phyloP scores from a whole-genome alignment of 2,888 invertebrate species.

The Pachymerium ferrugineum region DNA sequence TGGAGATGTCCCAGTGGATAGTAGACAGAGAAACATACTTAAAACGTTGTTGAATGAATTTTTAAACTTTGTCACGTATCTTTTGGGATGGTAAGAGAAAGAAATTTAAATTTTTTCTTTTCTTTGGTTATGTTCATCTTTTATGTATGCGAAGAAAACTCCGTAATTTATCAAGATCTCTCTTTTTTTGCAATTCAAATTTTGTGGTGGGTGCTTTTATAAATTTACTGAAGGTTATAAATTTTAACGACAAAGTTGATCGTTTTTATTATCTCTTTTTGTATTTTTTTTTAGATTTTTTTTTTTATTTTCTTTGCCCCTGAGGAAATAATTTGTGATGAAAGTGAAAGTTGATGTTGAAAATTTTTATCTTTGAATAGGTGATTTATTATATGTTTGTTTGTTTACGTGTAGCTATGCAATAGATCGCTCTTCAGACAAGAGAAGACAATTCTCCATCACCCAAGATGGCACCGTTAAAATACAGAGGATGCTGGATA shows the following conservation, averaged over 20 bases:
- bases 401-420: constrained; percentile 55
- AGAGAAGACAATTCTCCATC: constrained; percentile 88
- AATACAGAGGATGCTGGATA: constrained; percentile 83
- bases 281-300: not conserved
- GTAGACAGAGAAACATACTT: not conserved
- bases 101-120: not conserved
- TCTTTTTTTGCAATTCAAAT: not conserved
- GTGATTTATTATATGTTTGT: not conserved
- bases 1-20: not conserved
- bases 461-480: constrained; percentile 92
- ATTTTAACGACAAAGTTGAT: not conserved
- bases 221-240: constrained; percentile 3
- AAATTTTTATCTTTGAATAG: not conserved
- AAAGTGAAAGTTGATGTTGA: too few species aligned
- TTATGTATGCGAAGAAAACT: constrained; percentile 20
- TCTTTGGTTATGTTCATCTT: constrained; percentile 22
- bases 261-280: not conserved
- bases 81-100: not conserved
- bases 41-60: not conserved
- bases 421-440: constrained; percentile 85
- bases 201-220: constrained; percentile 4
- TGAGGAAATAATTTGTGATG: not conserved
- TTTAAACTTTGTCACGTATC: constrained; percentile 19
- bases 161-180: constrained; percentile 20
- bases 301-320: not conserved